phyloP scores from a whole-genome alignment of 2,113 vertebrate genomes.

The Erythrolamprus reginae region DNA sequence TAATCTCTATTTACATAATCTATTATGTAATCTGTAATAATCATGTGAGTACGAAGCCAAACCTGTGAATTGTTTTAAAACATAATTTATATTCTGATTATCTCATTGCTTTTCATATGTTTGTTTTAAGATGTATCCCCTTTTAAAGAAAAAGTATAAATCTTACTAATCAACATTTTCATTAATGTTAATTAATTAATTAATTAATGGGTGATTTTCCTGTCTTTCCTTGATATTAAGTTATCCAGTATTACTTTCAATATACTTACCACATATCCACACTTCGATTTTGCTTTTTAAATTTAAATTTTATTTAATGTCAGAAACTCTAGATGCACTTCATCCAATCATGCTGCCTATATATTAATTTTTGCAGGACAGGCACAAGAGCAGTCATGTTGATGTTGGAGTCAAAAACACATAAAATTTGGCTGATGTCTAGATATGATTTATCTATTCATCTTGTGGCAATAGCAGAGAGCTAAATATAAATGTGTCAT shows the following conservation, averaged over 20 bases:
- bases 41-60: neutral
- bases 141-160: neutral
- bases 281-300: neutral
- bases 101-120: neutral
- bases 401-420: neutral
- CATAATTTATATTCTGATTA: neutral
- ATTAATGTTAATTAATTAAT: neutral
- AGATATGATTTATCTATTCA: conserved; percentile 21
- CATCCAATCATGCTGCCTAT: neutral
- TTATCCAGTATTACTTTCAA: neutral
- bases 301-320: neutral
- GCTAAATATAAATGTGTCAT: conserved; percentile 25
- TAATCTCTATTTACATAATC: neutral
- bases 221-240: neutral
- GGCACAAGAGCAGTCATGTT: neutral
- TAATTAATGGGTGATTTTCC: neutral
- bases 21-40: neutral
- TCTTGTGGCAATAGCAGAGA: conserved; percentile 2
- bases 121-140: neutral
- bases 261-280: neutral
- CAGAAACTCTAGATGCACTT: neutral
- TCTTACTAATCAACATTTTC: neutral
- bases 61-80: neutral
- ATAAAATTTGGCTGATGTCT: neutral
- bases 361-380: neutral